phyloP scores from a whole-genome alignment of 2,888 invertebrate genomes.

The Hemistola chrysoprasaria region DNA sequence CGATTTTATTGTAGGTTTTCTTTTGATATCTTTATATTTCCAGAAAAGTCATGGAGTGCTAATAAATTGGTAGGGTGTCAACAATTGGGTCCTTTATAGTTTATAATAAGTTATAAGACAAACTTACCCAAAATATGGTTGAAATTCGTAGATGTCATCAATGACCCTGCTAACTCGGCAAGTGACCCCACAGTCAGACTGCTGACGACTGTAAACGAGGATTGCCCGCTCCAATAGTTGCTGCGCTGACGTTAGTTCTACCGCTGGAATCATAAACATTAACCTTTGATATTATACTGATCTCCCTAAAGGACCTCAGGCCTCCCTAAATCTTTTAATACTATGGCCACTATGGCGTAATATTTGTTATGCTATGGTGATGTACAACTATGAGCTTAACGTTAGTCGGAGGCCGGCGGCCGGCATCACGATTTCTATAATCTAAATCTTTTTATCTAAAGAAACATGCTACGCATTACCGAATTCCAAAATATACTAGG shows the following conservation, averaged over 20 bases:
- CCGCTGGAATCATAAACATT: constrained; percentile 42
- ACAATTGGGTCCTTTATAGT: no score
- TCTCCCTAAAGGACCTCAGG: neutral
- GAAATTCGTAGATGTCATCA: constrained; percentile 73
- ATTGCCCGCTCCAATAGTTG: constrained; percentile 74
- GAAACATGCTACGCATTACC: constrained; percentile 9
- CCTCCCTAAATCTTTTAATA: constrained; percentile 4
- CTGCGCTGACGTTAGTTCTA: constrained; percentile 68
- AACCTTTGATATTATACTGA: no score
- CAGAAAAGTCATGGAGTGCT: no score
- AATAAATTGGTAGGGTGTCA: no score
- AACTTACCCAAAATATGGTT: constrained; percentile 74
- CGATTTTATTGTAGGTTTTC: no score
- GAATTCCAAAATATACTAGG: neutral
- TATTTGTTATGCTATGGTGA: constrained; percentile 1
- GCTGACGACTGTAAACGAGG: constrained; percentile 61
- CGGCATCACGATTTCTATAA: constrained; percentile 16
- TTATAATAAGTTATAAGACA: constrained; percentile 17
- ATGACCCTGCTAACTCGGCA: constrained; percentile 75
- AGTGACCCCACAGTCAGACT: constrained; percentile 63
- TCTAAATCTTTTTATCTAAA: constrained; percentile 16
- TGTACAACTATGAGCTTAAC: no score
- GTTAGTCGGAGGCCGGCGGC: no score
- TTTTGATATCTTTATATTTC: no score
- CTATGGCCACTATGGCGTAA: no score